Conservation (phyloP, 2,888 invertebrate genomes). For the Ischnura elegans region DNA sequence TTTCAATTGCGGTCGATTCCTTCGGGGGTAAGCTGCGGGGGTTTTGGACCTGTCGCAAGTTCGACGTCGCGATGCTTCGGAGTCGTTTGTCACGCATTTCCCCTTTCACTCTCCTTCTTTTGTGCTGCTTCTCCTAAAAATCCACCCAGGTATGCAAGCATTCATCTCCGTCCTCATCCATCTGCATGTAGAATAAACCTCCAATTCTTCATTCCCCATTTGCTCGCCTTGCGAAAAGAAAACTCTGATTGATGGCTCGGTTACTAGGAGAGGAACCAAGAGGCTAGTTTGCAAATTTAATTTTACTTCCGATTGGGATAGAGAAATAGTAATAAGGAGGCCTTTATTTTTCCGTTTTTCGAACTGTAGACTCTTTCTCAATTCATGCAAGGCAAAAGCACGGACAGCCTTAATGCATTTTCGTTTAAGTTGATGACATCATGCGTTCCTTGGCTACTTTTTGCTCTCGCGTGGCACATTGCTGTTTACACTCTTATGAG, state of each 20-base stretch:
- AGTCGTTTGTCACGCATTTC: background rate
- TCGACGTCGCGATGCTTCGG: background rate
- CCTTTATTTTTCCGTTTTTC: too few species aligned
- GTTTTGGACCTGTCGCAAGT: background rate
- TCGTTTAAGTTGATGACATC: too few species aligned
- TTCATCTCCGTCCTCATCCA: background rate
- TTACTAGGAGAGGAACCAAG: too few species aligned
- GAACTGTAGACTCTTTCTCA: too few species aligned
- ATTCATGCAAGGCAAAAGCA: too few species aligned
- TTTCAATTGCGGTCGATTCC: background rate
- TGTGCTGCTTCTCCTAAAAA: background rate
- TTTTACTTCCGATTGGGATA: too few species aligned
- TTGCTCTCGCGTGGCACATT: too few species aligned
- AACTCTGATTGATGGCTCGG: background rate
- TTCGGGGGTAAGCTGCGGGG: background rate
- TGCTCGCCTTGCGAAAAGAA: background rate
- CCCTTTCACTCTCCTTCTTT: background rate
- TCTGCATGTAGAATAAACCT: slow-evolving; percentile 11
- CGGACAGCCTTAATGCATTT: too few species aligned
- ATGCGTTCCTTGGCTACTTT: too few species aligned
- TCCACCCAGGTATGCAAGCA: background rate
- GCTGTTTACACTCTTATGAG: too few species aligned
- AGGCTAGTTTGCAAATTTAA: too few species aligned
- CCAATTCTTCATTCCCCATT: background rate
- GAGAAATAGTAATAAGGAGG: too few species aligned